A percentile compares a stretch with the other conserved stretches of the same genome.
Evolutionary conservation across 2,797 vertebrate genomes (phyloP).

Genomic region (Australoheros facetus): DNA sequence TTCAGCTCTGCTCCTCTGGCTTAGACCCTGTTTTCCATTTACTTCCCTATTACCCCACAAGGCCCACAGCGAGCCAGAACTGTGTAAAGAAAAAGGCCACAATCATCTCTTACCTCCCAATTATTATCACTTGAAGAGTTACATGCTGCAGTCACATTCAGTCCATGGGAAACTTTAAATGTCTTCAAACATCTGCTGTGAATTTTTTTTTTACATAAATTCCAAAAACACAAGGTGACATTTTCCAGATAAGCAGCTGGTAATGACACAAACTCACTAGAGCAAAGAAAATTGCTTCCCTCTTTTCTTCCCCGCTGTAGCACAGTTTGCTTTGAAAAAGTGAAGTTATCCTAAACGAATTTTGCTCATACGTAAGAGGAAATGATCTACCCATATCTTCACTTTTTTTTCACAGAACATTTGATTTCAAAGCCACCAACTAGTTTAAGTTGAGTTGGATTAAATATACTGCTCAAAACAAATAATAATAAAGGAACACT

Average conservation of each 20-base stretch:
- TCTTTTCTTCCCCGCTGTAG: background rate
- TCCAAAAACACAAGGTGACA: background rate
- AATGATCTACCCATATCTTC: background rate
- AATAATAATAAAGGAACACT: no score
- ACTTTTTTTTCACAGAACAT: background rate
- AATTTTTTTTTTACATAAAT: background rate
- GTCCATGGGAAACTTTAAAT: constrained; percentile 16
- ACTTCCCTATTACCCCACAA: constrained; percentile 9
- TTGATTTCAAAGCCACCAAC: background rate
- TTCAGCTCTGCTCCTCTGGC: constrained; percentile 37
- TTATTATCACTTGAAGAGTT: constrained; percentile 35
- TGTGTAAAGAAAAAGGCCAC: constrained; percentile 14
- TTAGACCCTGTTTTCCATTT: constrained; percentile 46
- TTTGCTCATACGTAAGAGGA: background rate
- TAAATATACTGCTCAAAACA: background rate
- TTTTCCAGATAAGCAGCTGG: constrained; percentile 17
- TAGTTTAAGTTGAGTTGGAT: background rate
- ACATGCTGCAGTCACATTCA: constrained; percentile 21
- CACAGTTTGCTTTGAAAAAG: background rate
- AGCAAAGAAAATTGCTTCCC: background rate
- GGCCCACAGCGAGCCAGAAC: constrained; percentile 18
- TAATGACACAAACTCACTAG: background rate
- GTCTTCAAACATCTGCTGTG: constrained; percentile 9
- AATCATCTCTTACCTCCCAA: constrained; percentile 20
- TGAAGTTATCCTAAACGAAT: background rate